Conservation (phyloP, 2,113 vertebrate genomes). For the Nibea coibor region DNA sequence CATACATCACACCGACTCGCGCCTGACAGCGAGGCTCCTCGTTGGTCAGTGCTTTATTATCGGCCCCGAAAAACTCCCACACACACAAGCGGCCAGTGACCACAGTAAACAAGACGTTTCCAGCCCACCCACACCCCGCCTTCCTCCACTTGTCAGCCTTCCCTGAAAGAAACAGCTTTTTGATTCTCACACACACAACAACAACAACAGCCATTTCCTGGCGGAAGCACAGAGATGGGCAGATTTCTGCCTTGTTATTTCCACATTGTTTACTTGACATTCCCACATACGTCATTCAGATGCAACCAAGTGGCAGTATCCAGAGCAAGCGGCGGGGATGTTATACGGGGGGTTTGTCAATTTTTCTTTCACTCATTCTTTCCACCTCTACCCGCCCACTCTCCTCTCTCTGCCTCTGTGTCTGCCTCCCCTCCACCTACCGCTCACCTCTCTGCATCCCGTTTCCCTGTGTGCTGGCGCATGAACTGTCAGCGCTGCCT, state of each 20-base stretch:
- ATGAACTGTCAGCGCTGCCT: constrained; percentile 53
- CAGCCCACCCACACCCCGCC: not conserved
- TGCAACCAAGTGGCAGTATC: constrained; percentile 14
- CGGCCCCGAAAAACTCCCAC: constrained; percentile 34
- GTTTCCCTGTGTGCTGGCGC: constrained; percentile 49
- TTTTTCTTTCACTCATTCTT: constrained; percentile 22
- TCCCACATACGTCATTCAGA: constrained; percentile 40
- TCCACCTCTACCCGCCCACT: constrained; percentile 13
- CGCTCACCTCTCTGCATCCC: constrained; percentile 20
- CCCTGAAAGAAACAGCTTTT: constrained; percentile 2
- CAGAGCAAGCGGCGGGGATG: constrained; percentile 17
- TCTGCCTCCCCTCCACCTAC: constrained; percentile 31
- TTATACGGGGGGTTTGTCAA: constrained; percentile 30
- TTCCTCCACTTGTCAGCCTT: constrained; percentile 21
- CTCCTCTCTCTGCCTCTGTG: constrained; percentile 14
- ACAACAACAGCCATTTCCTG: constrained; percentile 14
- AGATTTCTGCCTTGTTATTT: constrained; percentile 35
- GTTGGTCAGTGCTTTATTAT: constrained; percentile 55
- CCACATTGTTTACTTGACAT: constrained; percentile 22
- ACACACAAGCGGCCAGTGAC: constrained; percentile 17
- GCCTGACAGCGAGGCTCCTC: constrained; percentile 26
- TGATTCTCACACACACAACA: not conserved
- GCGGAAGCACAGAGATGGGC: not conserved
- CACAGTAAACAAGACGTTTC: constrained; percentile 40
- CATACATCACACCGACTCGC: constrained; percentile 43